phyloP scores from a whole-genome alignment of 1,140 invertebrate genomes.

The Drosophila tani region DNA sequence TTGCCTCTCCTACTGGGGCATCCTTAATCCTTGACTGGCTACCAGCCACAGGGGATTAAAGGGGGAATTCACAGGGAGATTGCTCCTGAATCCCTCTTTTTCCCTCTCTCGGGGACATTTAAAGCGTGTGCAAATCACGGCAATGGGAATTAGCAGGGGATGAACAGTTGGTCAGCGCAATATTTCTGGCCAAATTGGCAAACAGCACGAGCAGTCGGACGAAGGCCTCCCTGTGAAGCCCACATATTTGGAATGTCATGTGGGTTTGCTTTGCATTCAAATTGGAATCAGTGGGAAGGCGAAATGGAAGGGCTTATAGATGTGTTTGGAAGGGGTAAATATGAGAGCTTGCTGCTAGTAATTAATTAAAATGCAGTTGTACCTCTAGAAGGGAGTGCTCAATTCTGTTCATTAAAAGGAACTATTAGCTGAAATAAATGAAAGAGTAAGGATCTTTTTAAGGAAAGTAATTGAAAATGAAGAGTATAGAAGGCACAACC shows the following conservation, averaged over 20 bases:
- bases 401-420: too few relatives aligned
- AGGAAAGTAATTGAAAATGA: too few relatives aligned
- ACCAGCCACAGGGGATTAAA: conserved; percentile 16
- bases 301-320: background rate
- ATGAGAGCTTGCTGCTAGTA: too few relatives aligned
- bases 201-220: conserved; percentile 17
- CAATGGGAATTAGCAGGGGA: conserved; percentile 9
- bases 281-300: conserved; percentile 3
- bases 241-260: conserved; percentile 16
- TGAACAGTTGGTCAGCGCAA: conserved; percentile 31
- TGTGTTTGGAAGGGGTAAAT: background rate
- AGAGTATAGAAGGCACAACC: too few relatives aligned
- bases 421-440: too few relatives aligned
- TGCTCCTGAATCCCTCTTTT: background rate
- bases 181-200: conserved; percentile 34
- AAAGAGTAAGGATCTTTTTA: background rate
- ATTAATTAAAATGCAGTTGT: too few relatives aligned
- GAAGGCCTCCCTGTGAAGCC: background rate
- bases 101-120: conserved; percentile 30
- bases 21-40: conserved; percentile 36
- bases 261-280: conserved; percentile 14
- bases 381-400: too few relatives aligned
- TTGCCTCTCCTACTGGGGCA: background rate
- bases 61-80: conserved; percentile 15
- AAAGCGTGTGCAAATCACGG: conserved; percentile 52